Base-by-base conservation (phyloP, 2,888 invertebrate genomes). In the Aleiodes alternator region DNA sequence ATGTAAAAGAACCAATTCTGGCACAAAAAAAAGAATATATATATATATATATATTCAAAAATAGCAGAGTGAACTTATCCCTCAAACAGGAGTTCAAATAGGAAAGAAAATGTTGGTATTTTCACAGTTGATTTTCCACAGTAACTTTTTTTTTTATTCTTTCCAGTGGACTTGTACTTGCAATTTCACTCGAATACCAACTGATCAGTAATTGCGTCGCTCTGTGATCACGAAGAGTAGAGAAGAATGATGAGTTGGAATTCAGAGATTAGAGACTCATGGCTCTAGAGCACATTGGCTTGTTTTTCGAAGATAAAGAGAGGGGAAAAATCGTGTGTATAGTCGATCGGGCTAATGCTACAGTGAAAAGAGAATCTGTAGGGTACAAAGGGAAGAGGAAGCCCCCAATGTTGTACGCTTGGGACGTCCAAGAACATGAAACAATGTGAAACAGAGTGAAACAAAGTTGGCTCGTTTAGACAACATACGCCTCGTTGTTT, bases 131-230 rank as follows among this genome's bases (percentile, higher is more conserved):
- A 51, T 23, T 57, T 38, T 69, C n/a, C 14, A 34, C 14, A 38
- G 53, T 50, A 71, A 74, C 57, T 57, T 76, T 78, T 75, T 77
- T 34, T 34, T 34, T 34, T 6, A 23, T 3, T 16, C 23, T 11
- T 14, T 16, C 23, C 23, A 64, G 64, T 64, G 64, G 64, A 64
- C 64, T 43, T 43, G 64, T 48, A 64, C 34, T 64, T 23, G 23
- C 38, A 31, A 23, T 43, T 43, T 48, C 64, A 38, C 3, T 43
- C 43, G 43, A 31, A 59, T 61, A 14, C 43, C 38, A 14, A 43
- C 64, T 64, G 74, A 77, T 64, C 70, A 64, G 68, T 76, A 79
- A 80, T 78, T 80, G 75, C 76, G 72, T 64, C 72, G 75, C 70
- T 68, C 77, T 71, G 77, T 80, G 80, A 80, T 79, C 77, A 64